A percentile compares a stretch with the other conserved stretches of the same genome.
Evolutionary conservation across 2,797 vertebrate species (phyloP).

Genomic region (Pangasius mekongensis): DNA sequence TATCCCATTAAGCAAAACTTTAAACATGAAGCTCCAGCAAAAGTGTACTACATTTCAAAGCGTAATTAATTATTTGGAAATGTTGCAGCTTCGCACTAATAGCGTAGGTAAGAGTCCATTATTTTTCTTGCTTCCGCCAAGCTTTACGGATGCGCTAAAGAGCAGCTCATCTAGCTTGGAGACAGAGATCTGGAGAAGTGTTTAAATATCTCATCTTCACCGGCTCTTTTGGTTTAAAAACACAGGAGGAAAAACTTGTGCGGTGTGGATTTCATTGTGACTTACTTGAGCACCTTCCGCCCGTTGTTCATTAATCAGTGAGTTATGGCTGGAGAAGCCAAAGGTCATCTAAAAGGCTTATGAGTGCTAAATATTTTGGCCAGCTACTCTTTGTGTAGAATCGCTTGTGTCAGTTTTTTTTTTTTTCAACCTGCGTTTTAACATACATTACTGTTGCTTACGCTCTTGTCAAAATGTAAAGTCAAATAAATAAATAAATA

Average conservation of each 20-base stretch:
- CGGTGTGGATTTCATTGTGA: constrained; percentile 78
- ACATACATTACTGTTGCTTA: constrained; percentile 14
- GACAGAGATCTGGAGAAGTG: constrained; percentile 40
- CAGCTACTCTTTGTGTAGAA: constrained; percentile 83
- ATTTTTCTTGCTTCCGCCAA: constrained; percentile 9
- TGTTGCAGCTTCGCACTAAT: background rate
- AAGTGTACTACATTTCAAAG: background rate
- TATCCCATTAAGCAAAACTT: constrained; percentile 66
- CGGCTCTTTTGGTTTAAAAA: constrained; percentile 70
- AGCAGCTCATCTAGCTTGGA: constrained; percentile 27
- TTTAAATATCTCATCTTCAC: constrained; percentile 62
- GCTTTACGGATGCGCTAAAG: constrained; percentile 11
- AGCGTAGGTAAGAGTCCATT: background rate
- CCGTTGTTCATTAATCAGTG: constrained; percentile 99
- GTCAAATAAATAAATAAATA: background rate
- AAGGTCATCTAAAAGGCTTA: constrained; percentile 98
- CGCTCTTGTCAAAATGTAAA: background rate
- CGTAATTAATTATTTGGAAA: background rate
- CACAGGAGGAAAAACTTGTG: constrained; percentile 72
- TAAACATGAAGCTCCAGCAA: constrained; percentile 50
- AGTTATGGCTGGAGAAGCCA: constrained; percentile 89
- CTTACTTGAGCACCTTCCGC: constrained; percentile 83
- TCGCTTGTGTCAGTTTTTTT: constrained; percentile 77
- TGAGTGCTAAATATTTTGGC: constrained; percentile 88
- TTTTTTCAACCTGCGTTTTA: constrained; percentile 38